Evolutionary conservation across 2,797 vertebrate species (phyloP), one percentile per base, ranked within the genome.

Genomic region (Sphenodon punctatus): DNA sequence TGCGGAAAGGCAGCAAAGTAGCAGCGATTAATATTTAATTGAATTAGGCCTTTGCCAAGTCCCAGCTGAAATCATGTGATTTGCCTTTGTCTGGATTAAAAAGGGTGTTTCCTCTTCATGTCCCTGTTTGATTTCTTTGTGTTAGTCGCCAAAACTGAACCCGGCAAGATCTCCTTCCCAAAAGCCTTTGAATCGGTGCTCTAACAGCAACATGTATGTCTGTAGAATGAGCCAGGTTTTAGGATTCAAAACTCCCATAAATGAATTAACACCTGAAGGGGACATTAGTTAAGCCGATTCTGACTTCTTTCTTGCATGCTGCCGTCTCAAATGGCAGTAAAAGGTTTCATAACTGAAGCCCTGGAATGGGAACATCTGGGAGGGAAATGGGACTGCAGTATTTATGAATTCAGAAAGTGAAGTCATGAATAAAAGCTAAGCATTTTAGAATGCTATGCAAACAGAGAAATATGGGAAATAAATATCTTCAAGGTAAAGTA

Each of bases 11-110:
- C 74, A 48, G 38, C 48, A 82, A 61, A 84, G 36, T 34, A 75
- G 27, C n/a, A 32, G 36, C 12, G 82, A 71, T 41, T 79, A 77
- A 75, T 90, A 80, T 69, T 91, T 79, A 85, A 85, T 80, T 38
- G 59, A 49, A 46, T 42, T 27, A 66, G 45, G 23, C 46, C 38
- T 39, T n/a, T 48, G 84, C n/a, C 75, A 58, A 42, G 42, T 70
- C 30, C 65, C 56, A 67, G 1, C 19, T 0, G 0, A 63, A 72
- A 61, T 75, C 0, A 2, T 11, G 48, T 78, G 39, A 7, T 60
- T 53, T 41, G 32, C 32, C 84, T 89, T 85, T 79, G 46, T 70
- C 67, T 81, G 67, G 45, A 46, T 89, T 64, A 15, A 75, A 67
- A 74, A 83, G 63, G 66, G 36, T 48, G 32, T 81, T 5, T 3